Evolutionary conservation across 2,888 invertebrate genomes (phyloP), one percentile per base, ranked within the genome.

Genomic region (Nemapogon koenigi): DNA sequence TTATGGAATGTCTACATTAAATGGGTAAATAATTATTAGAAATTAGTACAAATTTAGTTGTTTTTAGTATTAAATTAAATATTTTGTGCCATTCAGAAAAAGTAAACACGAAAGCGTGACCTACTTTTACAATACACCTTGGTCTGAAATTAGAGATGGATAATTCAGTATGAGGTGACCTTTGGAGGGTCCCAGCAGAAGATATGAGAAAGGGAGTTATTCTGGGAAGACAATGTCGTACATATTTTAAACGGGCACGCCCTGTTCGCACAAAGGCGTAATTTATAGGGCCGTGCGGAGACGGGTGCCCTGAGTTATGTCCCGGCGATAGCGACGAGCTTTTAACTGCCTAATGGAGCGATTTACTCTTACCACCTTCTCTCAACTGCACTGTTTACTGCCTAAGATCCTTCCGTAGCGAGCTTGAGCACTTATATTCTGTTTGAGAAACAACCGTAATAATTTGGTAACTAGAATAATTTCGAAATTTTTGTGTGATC

Each of bases 311-410:
- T 73, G 78, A 78, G 70, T 76, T 72, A 78, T 76, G 70, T 68
- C 57, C 64, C 64, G 60, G 62, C 71, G 78, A 78, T 76, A 75
- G 72, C 72, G 70, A 73, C 71, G 76, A 72, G 76, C 76, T 78
- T 76, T 78, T 76, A 76, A 76, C 78, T 76, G 72, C 69, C 69
- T 73, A 76, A 75, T 76, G 75, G 73, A 69, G 72, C 75, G 76
- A 76, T 76, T 76, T 72, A 73, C 68, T 69, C 61, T 59, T 58
- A 66, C 68, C 69, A 71, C 68, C 72, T 73, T 68, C 62, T 59
- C 62, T 62, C 62, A 62, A 61, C 61, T 63, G 49, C 55, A 51
- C 59, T 62, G 39, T 39, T 39, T 36, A 41, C 32, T 16, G 40
- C 36, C 17, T 4, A 11, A 15, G 18, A n/a, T 15, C n/a, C 18